Evolutionary conservation across 2,888 invertebrate genomes (phyloP).

Genomic region (Bugulina stolonifera): DNA sequence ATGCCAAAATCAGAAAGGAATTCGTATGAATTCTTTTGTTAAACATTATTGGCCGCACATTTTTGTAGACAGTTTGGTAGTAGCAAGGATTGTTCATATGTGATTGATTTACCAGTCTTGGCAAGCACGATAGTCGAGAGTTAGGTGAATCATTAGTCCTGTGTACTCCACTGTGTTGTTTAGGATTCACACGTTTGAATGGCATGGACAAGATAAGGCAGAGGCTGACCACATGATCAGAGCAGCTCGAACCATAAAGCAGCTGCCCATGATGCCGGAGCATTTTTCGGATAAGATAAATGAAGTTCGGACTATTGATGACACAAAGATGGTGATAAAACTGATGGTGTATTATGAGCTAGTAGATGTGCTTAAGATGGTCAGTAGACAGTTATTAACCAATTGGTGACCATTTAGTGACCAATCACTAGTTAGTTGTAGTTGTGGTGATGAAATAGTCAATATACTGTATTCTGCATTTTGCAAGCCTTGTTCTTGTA

Average conservation of each 20-base stretch:
- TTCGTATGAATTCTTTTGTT: too few relatives aligned
- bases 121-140: too few relatives aligned
- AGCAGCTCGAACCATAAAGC: constrained; percentile 37
- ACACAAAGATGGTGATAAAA: constrained; percentile 47
- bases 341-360: constrained; percentile 47
- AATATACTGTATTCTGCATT: constrained; percentile 1
- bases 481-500: neutral
- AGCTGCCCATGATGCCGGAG: constrained; percentile 43
- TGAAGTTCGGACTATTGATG: constrained; percentile 47
- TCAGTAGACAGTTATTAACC: constrained; percentile 32
- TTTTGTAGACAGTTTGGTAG: too few relatives aligned
- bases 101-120: too few relatives aligned
- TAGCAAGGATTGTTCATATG: too few relatives aligned
- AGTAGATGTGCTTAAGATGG: constrained; percentile 45
- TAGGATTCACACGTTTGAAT: constrained; percentile 48
- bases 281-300: constrained; percentile 50
- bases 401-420: too few relatives aligned
- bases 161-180: too few relatives aligned
- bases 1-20: too few relatives aligned
- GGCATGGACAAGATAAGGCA: constrained; percentile 44
- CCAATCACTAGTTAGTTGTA: too few relatives aligned
- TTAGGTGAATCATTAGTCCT: too few relatives aligned
- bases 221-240: constrained; percentile 43
- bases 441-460: too few relatives aligned
- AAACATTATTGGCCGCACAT: too few relatives aligned